Percentiles rank a stretch among this genome's conserved stretches.
These are phyloP conservation scores for Lasaia peninsularis DNA, from an alignment of 1,140 invertebrate species.

Conservation along the genomic window DNA sequence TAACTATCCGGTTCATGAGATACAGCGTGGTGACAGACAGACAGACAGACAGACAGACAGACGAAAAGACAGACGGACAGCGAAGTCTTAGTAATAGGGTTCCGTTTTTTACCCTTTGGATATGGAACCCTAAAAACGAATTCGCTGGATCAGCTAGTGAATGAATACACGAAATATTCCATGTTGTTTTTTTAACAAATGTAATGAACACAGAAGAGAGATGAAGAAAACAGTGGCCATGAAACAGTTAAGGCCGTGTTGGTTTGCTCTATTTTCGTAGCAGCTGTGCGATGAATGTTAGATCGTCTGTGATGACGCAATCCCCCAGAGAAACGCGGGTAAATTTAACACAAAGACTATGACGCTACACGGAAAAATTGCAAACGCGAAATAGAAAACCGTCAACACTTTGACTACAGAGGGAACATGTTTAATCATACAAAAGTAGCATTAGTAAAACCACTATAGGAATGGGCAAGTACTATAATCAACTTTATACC, in stretches of 20 bases:
- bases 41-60: too few relatives aligned
- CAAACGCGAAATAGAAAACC: conserved; percentile 3
- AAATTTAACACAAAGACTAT: conserved; percentile 9
- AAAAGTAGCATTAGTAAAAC: too few relatives aligned
- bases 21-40: too few relatives aligned
- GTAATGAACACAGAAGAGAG: background rate
- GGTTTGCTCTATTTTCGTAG: conserved; percentile 9
- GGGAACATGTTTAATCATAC: background rate
- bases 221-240: conserved; percentile 1
- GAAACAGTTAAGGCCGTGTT: background rate
- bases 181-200: background rate
- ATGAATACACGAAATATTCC: too few relatives aligned
- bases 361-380: conserved; percentile 2
- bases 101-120: too few relatives aligned
- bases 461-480: too few relatives aligned
- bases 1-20: too few relatives aligned
- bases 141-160: too few relatives aligned
- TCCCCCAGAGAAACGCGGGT: conserved; percentile 4
- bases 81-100: too few relatives aligned
- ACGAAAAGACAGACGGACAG: too few relatives aligned
- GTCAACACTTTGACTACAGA: background rate
- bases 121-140: too few relatives aligned
- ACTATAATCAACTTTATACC: too few relatives aligned
- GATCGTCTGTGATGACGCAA: conserved; percentile 5
- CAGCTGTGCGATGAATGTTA: background rate